Conservation (phyloP, 2,113 vertebrate species). For the Nibea albiflora region DNA sequence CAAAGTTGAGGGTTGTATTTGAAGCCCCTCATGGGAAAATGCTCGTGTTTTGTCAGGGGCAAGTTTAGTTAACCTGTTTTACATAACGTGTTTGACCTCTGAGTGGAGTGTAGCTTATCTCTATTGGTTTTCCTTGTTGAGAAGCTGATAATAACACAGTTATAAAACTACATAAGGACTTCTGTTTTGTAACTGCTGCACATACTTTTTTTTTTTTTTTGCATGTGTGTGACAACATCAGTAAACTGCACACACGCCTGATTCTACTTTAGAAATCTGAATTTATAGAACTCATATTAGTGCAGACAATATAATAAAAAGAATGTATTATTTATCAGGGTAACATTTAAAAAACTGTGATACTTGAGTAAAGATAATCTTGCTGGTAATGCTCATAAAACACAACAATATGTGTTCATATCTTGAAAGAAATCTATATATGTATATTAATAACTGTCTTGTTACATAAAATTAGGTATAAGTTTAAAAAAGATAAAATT, state of each 20-base stretch:
- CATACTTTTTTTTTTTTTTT: not conserved
- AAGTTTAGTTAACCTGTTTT: slow-evolving; percentile 19
- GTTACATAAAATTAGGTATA: not conserved
- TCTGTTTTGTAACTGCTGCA: slow-evolving; percentile 29
- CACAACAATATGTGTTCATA: not conserved
- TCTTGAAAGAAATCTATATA: not conserved
- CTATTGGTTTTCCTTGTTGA: slow-evolving; percentile 25
- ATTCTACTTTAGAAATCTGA: too few species aligned
- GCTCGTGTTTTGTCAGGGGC: slow-evolving; percentile 46
- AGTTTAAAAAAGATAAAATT: not conserved
- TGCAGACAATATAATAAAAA: too few species aligned
- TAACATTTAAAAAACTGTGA: too few species aligned
- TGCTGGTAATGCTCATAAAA: too few species aligned
- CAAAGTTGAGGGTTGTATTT: not conserved
- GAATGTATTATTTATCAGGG: too few species aligned
- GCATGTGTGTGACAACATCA: slow-evolving; percentile 1
- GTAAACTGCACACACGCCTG: too few species aligned
- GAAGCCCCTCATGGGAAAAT: slow-evolving; percentile 41
- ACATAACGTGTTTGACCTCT: slow-evolving; percentile 28
- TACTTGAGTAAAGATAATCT: too few species aligned
- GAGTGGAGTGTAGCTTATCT: slow-evolving; percentile 3
- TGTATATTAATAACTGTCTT: too few species aligned
- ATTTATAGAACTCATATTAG: too few species aligned
- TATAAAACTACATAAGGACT: slow-evolving; percentile 20
- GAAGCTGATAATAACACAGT: not conserved